phyloP scores from a whole-genome alignment of 2,797 vertebrate species.

The Anguilla anguilla region DNA sequence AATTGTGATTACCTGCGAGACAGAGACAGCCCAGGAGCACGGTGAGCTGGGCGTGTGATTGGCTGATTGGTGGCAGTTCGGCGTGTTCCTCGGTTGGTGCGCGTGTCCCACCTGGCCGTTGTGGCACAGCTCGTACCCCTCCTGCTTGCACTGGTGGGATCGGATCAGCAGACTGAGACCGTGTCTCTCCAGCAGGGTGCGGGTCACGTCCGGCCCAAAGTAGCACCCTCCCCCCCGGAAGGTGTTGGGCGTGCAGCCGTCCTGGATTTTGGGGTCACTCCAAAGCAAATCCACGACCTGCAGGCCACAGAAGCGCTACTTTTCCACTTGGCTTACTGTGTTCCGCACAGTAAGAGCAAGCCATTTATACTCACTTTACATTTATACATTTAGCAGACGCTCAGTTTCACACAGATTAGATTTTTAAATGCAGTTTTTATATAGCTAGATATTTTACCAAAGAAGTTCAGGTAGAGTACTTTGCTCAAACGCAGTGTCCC shows the following conservation, averaged over 20 bases:
- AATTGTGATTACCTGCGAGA: conserved; percentile 87
- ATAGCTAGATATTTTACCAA: too few species aligned
- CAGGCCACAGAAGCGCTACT: background rate
- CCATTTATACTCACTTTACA: too few species aligned
- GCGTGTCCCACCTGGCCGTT: conserved; percentile 75
- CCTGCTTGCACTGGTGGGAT: conserved; percentile 94
- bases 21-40: background rate
- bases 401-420: background rate
- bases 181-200: conserved; percentile 76
- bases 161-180: conserved; percentile 88
- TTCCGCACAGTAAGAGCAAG: background rate
- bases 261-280: conserved; percentile 89
- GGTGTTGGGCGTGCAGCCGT: conserved; percentile 87
- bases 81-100: background rate
- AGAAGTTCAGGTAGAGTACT: too few species aligned
- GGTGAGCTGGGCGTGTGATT: background rate
- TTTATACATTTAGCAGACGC: too few species aligned
- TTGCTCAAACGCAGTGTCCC: background rate
- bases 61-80: background rate
- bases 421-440: too few species aligned
- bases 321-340: background rate
- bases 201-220: conserved; percentile 90
- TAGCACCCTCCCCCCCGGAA: conserved; percentile 91
- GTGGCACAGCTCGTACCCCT: conserved; percentile 92
- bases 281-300: conserved; percentile 90